Conservation (phyloP, 2,888 invertebrate species). For the Alloscopus bannaensis region DNA sequence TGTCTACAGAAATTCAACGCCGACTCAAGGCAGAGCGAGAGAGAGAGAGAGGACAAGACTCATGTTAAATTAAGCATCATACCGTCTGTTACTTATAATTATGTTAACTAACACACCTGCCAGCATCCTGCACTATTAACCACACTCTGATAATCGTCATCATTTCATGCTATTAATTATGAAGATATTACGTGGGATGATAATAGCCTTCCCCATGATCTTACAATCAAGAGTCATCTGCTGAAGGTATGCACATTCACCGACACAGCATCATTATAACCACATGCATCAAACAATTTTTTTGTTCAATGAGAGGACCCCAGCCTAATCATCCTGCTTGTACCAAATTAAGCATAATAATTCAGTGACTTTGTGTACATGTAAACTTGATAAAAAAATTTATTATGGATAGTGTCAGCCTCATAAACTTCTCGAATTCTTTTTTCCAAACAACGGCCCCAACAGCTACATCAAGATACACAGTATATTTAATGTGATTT, state of each 20-base stretch:
- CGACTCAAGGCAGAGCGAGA: too few species aligned
- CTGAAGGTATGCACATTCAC: not conserved
- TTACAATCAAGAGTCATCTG: not conserved
- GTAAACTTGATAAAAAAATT: constrained; percentile 9
- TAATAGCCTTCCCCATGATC: not conserved
- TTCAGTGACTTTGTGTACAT: not conserved
- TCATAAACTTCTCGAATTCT: constrained; percentile 45
- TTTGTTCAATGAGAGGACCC: not conserved
- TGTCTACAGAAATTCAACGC: constrained; percentile 53
- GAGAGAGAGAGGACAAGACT: constrained; percentile 43
- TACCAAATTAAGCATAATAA: constrained; percentile 4
- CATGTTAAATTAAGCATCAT: constrained; percentile 39
- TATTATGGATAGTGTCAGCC: constrained; percentile 37
- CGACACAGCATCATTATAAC: constrained; percentile 26
- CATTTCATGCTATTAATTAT: constrained; percentile 37
- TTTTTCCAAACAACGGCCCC: constrained; percentile 42
- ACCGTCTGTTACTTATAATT: constrained; percentile 50
- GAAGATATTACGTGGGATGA: constrained; percentile 34
- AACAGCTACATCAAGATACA: constrained; percentile 23
- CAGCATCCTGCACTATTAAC: too few species aligned
- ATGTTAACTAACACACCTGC: constrained; percentile 20
- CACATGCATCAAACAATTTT: constrained; percentile 39
- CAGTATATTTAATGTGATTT: too few species aligned
- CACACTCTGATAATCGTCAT: constrained; percentile 29
- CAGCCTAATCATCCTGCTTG: not conserved